These are phyloP conservation scores for Erpobdella octoculata DNA, from an alignment of 2,888 invertebrate genomes.

Conservation along the genomic window DNA sequence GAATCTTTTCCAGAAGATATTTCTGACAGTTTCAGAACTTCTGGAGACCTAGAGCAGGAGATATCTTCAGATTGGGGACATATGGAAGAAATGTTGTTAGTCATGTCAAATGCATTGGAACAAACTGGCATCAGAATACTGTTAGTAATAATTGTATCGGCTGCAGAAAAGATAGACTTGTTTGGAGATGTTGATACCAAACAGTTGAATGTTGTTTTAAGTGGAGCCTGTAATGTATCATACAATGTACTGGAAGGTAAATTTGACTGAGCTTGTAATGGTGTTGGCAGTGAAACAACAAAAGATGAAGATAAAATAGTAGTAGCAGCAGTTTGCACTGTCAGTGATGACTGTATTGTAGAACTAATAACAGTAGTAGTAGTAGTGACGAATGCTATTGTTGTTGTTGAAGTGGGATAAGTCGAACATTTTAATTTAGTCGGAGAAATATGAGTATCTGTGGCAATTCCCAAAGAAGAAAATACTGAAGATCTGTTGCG, in stretches of 20 bases:
- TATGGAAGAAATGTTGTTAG: background rate
- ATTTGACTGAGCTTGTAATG: background rate
- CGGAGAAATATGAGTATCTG: slow-evolving; percentile 4
- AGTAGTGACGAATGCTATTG: background rate
- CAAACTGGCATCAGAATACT: no score
- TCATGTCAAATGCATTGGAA: background rate
- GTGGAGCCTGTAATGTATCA: no score
- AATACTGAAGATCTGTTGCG: background rate
- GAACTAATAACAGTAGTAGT: background rate
- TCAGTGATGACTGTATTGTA: background rate
- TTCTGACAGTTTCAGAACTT: no score
- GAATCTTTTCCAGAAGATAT: no score
- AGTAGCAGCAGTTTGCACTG: background rate
- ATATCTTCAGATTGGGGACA: background rate
- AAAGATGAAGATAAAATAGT: no score
- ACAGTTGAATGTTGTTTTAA: no score
- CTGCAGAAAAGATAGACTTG: background rate
- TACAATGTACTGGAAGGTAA: slow-evolving; percentile 2
- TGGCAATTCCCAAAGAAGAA: background rate
- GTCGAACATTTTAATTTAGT: background rate
- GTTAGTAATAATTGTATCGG: background rate
- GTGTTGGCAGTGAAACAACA: background rate
- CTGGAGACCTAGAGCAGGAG: background rate
- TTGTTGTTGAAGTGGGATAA: background rate
- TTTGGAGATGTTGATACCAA: no score